Conservation (phyloP, 2,888 invertebrate species). For the Noctua pronuba region DNA sequence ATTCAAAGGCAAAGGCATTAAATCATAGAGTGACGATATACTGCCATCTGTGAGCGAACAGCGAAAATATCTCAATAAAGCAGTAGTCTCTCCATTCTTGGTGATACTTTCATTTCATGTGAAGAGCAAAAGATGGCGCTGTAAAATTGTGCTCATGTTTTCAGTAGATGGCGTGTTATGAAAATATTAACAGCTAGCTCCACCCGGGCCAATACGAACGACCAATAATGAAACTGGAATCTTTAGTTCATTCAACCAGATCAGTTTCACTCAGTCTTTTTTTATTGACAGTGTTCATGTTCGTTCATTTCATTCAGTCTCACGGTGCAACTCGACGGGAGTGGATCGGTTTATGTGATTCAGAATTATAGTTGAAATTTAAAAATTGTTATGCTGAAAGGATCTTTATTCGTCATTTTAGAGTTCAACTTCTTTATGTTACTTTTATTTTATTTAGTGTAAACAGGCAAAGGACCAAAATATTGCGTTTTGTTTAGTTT, state of each 20-base stretch:
- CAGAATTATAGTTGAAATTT: conserved; percentile 61
- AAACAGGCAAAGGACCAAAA: conserved; percentile 13
- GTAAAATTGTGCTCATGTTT: neutral
- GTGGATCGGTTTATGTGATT: conserved; percentile 70
- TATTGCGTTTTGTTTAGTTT: conserved; percentile 32
- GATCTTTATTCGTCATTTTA: conserved; percentile 58
- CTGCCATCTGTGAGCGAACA: conserved; percentile 26
- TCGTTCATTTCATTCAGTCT: conserved; percentile 71
- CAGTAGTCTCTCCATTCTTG: no score
- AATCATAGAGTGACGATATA: neutral
- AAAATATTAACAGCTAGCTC: neutral
- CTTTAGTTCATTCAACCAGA: conserved; percentile 60
- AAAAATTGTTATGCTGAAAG: conserved; percentile 71
- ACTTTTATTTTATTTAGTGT: conserved; percentile 31
- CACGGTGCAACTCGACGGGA: conserved; percentile 66
- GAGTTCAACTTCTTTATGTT: conserved; percentile 27
- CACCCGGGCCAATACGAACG: conserved; percentile 5
- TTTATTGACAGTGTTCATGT: conserved; percentile 33
- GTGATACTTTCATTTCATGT: no score
- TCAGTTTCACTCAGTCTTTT: conserved; percentile 38
- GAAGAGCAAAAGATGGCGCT: conserved; percentile 7
- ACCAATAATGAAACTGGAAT: conserved; percentile 55
- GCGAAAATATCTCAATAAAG: neutral
- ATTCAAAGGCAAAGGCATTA: neutral
- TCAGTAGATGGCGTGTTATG: conserved; percentile 49